These are phyloP conservation scores for Acleris literana DNA, from an alignment of 2,888 invertebrate species.

Conservation along the genomic window DNA sequence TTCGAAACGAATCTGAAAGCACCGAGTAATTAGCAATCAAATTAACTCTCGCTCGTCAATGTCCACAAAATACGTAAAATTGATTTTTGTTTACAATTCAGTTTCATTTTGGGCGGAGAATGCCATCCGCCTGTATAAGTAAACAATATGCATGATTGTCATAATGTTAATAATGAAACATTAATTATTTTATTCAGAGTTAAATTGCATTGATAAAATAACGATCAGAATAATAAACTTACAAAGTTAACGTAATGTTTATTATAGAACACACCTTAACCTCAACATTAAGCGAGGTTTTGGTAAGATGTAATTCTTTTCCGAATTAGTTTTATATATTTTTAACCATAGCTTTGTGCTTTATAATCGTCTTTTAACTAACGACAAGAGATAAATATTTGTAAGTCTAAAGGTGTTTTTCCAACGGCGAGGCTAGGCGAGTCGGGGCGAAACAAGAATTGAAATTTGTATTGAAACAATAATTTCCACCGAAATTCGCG, in stretches of 20 bases:
- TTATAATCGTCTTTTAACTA: no score
- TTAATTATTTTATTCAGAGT: background rate
- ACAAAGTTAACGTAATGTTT: background rate
- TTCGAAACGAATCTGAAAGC: background rate
- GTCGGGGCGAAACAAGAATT: no score
- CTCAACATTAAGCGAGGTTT: no score
- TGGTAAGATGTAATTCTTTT: no score
- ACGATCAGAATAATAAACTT: background rate
- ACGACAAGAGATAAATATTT: no score
- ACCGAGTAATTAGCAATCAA: conserved; percentile 15
- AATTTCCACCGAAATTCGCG: no score
- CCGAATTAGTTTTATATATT: no score
- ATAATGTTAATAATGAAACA: background rate
- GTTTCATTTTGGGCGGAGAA: conserved; percentile 16
- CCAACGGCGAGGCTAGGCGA: no score
- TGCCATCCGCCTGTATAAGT: conserved; percentile 6
- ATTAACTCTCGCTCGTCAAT: conserved; percentile 5
- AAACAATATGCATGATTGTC: conserved; percentile 24
- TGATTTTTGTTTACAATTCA: conserved; percentile 23
- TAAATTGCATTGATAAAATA: background rate
- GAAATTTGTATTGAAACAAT: no score
- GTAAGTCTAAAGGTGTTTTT: no score
- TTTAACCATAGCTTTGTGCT: no score
- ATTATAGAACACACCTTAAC: no score
- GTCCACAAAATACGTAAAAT: conserved; percentile 13